Base-by-base conservation (phyloP, 2,888 invertebrate species). In the Rapana venosa region DNA sequence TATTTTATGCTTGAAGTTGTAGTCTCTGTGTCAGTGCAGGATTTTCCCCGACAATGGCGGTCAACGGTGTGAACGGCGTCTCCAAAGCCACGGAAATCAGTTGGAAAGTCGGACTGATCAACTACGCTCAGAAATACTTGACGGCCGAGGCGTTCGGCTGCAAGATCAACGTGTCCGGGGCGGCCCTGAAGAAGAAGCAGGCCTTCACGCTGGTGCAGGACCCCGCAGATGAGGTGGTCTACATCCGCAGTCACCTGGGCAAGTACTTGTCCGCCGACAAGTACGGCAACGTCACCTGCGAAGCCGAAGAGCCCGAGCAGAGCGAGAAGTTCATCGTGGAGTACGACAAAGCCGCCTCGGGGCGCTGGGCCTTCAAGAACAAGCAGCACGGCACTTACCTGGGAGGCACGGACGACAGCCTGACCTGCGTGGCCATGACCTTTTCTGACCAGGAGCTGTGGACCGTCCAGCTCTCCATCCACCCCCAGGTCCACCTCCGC, bases 71-170 rank as follows among this genome's bases (percentile, higher is more conserved):
- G 26, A 92, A 92, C 87, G 90, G 91, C 90, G 91, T 93, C 22
- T 94, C 93, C 88, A 93, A 93, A 70, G 17, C 47, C 90, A 92
- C 88, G 87, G 90, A 90, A 56, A 87, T 58, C 84, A 83, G 22
- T 92, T 98, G 98, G 98, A 98, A 98, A 94, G 98, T 99, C 94
- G 99, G 99, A 22, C 97, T 99, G 91, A 98, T 99, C 96, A 99
- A 99, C 97, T 98, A 98, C 91, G 97, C 97, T 93, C 92, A 94
- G 85, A 98, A 98, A 96, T 99, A 99, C 96, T 97, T 99, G 96
- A 99, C 99, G 13, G 99, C 99, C 0, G 99, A 99, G 97, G 98
- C 98, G 87, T 99, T 99, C 97, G 99, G 99, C 93, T 98, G 98
- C 97, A 99, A 99, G 97, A 98, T 99, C 96, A 99, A 99, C 96